Evolutionary conservation across 2,888 invertebrate genomes (phyloP).

Genomic region (Diplazon laetatorius): DNA sequence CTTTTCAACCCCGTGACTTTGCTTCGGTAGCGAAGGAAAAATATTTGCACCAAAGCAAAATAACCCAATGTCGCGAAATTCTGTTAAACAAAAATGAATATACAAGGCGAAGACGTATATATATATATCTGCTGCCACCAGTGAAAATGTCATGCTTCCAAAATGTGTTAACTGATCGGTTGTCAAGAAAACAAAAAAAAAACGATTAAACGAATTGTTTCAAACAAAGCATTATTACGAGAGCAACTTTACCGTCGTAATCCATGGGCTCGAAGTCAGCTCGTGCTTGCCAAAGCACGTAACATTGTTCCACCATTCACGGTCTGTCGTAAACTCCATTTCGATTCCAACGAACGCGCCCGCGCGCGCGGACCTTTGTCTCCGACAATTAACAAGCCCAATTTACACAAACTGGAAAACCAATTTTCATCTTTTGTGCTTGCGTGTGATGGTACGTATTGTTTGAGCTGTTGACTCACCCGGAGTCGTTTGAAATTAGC

Average conservation of each 20-base stretch:
- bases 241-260: not conserved
- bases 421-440: conserved; percentile 37
- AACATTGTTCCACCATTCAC: conserved; percentile 27
- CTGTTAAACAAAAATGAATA: too few relatives aligned
- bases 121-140: not conserved
- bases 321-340: conserved; percentile 1
- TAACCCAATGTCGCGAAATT: too few relatives aligned
- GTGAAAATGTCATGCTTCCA: not conserved
- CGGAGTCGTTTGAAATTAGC: not conserved
- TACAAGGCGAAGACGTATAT: not conserved
- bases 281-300: conserved; percentile 8
- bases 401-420: conserved; percentile 24
- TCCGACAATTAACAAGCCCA: conserved; percentile 8
- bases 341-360: conserved; percentile 6
- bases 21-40: conserved; percentile 48
- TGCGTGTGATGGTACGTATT: not conserved
- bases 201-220: not conserved
- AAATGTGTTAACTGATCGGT: not conserved
- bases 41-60: too few relatives aligned
- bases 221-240: not conserved
- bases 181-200: too few relatives aligned
- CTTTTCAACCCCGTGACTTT: too few relatives aligned
- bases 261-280: not conserved
- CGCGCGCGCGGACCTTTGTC: conserved; percentile 31
- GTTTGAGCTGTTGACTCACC: not conserved